Conservation (phyloP, 2,113 vertebrate species). For the Irena cyanogastra region DNA sequence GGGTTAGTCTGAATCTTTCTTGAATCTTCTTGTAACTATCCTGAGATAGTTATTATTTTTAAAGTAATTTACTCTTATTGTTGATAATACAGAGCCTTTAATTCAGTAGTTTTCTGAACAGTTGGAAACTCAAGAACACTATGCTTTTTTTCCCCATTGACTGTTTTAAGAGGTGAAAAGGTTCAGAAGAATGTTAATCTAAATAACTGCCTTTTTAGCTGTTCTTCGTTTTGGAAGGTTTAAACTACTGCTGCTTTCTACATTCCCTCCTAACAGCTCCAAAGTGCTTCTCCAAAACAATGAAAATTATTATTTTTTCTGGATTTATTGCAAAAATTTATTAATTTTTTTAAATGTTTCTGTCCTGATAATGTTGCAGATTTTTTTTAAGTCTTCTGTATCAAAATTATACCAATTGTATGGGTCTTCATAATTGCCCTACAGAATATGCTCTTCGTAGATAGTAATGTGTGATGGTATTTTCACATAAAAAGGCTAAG, state of each 20-base stretch:
- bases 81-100: background rate
- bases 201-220: background rate
- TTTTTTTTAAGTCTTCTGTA: background rate
- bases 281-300: background rate
- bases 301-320: background rate
- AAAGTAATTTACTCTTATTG: background rate
- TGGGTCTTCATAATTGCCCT: background rate
- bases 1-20: background rate
- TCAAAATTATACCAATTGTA: background rate
- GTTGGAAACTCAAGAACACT: background rate
- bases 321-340: background rate
- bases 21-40: background rate
- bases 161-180: background rate
- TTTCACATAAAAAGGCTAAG: background rate
- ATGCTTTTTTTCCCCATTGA: background rate
- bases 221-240: background rate
- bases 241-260: background rate
- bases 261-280: background rate
- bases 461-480: background rate
- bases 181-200: background rate
- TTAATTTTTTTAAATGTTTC: background rate
- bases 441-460: background rate
- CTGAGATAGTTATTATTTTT: background rate
- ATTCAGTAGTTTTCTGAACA: background rate
- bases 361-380: background rate